A percentile compares a stretch with the other conserved stretches of the same genome.
Evolutionary conservation across 2,888 invertebrate genomes (phyloP).

Genomic region (Drosophila nigricruria): DNA sequence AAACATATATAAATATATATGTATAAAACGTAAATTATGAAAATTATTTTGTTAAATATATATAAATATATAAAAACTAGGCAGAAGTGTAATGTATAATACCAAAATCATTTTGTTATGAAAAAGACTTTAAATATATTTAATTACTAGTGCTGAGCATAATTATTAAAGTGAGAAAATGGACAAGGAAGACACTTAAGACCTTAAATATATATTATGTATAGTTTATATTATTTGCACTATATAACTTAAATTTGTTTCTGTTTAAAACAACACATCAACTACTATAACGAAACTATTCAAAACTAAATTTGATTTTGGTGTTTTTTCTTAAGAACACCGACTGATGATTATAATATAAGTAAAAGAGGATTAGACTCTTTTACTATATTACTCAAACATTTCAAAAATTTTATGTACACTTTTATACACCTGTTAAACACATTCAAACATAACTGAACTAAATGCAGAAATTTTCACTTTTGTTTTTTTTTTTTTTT

Average conservation of each 20-base stretch:
- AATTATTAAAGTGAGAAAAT: neutral
- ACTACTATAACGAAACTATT: neutral
- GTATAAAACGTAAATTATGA: too few relatives aligned
- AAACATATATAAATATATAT: too few relatives aligned
- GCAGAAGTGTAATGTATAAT: neutral
- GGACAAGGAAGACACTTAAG: neutral
- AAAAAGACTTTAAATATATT: too few relatives aligned
- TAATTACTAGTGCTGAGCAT: neutral
- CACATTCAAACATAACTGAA: neutral
- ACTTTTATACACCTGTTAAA: neutral
- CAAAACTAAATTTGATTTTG: neutral
- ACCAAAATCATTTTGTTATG: neutral
- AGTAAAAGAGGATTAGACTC: too few relatives aligned
- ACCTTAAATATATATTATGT: neutral
- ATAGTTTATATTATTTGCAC: neutral
- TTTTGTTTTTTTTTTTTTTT: neutral
- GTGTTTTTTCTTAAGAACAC: too few relatives aligned
- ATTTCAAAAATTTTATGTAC: neutral
- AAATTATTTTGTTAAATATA: too few relatives aligned
- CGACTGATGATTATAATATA: too few relatives aligned
- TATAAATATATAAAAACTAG: too few relatives aligned
- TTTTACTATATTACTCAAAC: neutral
- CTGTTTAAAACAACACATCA: neutral
- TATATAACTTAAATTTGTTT: neutral
- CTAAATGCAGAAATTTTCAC: neutral